Conservation (phyloP, 2,888 invertebrate species). For the Apoderus coryli region DNA sequence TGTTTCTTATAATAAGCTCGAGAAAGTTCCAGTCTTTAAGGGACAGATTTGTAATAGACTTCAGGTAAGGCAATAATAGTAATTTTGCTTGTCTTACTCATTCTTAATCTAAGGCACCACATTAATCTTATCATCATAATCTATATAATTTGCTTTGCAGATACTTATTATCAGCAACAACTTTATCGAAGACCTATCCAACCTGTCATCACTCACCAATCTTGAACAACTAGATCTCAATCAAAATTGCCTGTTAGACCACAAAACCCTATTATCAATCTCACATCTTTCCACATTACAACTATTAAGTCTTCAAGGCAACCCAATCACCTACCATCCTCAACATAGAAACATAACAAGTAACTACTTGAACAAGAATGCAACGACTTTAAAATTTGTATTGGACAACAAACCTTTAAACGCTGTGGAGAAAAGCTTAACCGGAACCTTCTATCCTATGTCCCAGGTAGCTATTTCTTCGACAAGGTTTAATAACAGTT, state of each 20-base stretch:
- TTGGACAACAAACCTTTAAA: slow-evolving; percentile 38
- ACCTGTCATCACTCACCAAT: slow-evolving; percentile 37
- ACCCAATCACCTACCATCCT: slow-evolving; percentile 47
- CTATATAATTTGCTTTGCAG: slow-evolving; percentile 28
- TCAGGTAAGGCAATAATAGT: slow-evolving; percentile 21
- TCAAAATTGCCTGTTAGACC: slow-evolving; percentile 47
- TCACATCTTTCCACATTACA: slow-evolving; percentile 38
- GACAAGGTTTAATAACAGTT: slow-evolving; percentile 8
- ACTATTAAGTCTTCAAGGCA: slow-evolving; percentile 41
- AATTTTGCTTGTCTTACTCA: slow-evolving; percentile 1
- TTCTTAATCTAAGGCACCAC: slow-evolving; percentile 2
- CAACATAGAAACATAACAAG: slow-evolving; percentile 41
- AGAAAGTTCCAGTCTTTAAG: slow-evolving; percentile 40
- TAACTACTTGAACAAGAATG: slow-evolving; percentile 40
- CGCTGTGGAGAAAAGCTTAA: slow-evolving; percentile 37
- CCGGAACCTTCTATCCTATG: slow-evolving; percentile 31
- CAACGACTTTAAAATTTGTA: slow-evolving; percentile 37
- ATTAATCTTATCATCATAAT: slow-evolving; percentile 3
- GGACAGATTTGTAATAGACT: slow-evolving; percentile 37
- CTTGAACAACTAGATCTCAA: slow-evolving; percentile 46
- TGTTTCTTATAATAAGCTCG: slow-evolving; percentile 47
- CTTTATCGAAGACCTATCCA: slow-evolving; percentile 44
- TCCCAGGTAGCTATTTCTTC: too few relatives aligned
- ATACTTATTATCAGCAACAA: slow-evolving; percentile 47
- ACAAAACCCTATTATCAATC: slow-evolving; percentile 39